Base-by-base conservation (phyloP, 2,797 vertebrate genomes). In the Pachyuromys duprasi region DNA sequence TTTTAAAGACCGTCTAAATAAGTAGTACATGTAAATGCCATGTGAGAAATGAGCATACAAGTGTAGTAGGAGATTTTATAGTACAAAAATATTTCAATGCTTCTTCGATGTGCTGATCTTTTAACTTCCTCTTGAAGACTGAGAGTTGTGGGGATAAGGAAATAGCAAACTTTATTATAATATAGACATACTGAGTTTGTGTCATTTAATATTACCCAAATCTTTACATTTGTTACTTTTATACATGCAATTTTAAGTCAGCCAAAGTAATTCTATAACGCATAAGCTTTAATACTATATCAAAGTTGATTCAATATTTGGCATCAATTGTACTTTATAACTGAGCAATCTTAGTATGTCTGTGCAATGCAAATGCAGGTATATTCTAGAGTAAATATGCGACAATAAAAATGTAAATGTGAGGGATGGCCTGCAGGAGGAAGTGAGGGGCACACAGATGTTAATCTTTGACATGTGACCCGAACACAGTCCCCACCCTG, bases 31-130 rank as follows among this genome's bases (percentile, higher is more conserved):
- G 69, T 82, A 95, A 93, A 86, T 75, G 28, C 8, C 76, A 70
- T 18, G 1, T 78, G 60, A 96, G 4, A 65, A 90, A 84, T 74
- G 12, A 97, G 86, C 7, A 95, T 70, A 70, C 2, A 93, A 39
- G 13, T 62, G 1, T 70, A 53, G 88, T 26, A 91, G 3, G 14
- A 82, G 13, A 70, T 82, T 91, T 96, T 78, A 86, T 49, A 36
- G 4, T 79, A 17, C 13, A 49, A 81, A 20, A 80, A 5, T 90
- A 63, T 79, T 94, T 88, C 31, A 90, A 86, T 84, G 0, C 49
- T 88, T 93, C 9, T 18, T 62, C 8, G 13, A 79, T 90, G 53
- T 90, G 20, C 42, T 72, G 5, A 79, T 17, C 76, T 79, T 86
- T 96, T 76, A 92, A 76, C 20, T 70, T 89, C 45, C 14, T 28